Evolutionary conservation across 2,797 vertebrate species (phyloP), one percentile per base, ranked within the genome.

Genomic region (Megaceryle alcyon): DNA sequence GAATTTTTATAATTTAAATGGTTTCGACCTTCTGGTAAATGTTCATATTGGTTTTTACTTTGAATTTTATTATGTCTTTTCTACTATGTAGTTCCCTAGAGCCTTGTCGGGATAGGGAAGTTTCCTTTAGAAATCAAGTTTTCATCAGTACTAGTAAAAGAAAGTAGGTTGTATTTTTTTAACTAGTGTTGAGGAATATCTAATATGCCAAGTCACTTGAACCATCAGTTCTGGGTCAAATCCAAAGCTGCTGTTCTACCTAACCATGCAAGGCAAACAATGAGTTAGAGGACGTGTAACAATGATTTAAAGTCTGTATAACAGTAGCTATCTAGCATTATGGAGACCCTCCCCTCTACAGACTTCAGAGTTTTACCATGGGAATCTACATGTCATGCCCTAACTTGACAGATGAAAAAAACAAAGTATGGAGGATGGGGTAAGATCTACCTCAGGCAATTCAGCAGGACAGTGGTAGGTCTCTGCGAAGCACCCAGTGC

Each of bases 11-110:
- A 69, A 87, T 87, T 88, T 95, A 69, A 95, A 77, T 86, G 83
- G 33, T 94, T 94, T 94, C 94, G 77, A 94, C 92, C 69, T 93
- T 92, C 78, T 82, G 22, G 56, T 83, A 87, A 78, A 69, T 48
- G 68, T 85, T 93, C 81, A 37, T 69, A 82, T 92, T 95, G 92
- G 72, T 0, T 95, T 86, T 90, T 26, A 92, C 73, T 92, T 92
- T 90, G 73, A 96, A 70, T 91, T 91, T 84, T 87, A 73, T 84
- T 88, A 61, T 77, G 31, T 19, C 60, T 82, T 92, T 78, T 68
- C 39, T 25, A 23, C 33, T 68, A 29, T 26, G 33, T 33, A 51
- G 48, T 68, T 79, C 88, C 48, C 59, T 21, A 39, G 48, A 70
- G 44, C 26, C 12, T 73, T 75, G 31, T 77, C 41, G 41, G 44